phyloP scores from a whole-genome alignment of 2,113 vertebrate species.

The Eurypyga helias region DNA sequence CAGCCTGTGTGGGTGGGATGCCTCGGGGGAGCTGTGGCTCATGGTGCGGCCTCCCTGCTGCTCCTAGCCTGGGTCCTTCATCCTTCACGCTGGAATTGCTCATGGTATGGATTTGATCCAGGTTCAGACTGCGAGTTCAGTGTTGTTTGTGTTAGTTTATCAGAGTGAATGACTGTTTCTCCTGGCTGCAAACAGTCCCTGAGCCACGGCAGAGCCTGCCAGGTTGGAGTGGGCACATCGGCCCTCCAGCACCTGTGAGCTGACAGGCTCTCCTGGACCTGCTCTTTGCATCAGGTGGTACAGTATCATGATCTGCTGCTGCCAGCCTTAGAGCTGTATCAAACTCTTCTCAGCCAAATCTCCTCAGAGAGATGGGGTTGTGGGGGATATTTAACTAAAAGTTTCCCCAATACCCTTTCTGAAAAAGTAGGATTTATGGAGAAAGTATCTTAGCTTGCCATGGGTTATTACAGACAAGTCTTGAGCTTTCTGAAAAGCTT shows the following conservation, averaged over 20 bases:
- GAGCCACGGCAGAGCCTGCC: background rate
- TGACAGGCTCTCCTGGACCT: background rate
- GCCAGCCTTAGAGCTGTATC: background rate
- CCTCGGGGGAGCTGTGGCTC: background rate
- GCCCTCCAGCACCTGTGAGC: background rate
- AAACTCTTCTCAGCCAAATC: background rate
- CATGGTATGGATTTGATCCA: background rate
- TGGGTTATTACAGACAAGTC: background rate
- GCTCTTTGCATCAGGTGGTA: background rate
- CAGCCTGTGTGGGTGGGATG: background rate
- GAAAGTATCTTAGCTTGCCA: background rate
- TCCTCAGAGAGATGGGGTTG: background rate
- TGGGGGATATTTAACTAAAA: background rate
- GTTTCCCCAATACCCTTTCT: background rate
- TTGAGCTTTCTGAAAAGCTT: background rate
- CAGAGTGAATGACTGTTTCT: background rate
- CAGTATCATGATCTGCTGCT: accelerated
- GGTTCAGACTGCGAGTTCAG: background rate
- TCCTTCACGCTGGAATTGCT: background rate
- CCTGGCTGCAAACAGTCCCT: background rate
- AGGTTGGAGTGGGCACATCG: background rate
- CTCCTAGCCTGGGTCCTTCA: background rate
- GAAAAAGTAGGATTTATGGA: background rate
- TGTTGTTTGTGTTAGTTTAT: background rate
- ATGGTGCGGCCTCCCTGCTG: background rate